A percentile compares a stretch with the other conserved stretches of the same genome.
Evolutionary conservation across 2,888 invertebrate genomes (phyloP).

Genomic region (Scaptomyza parva): DNA sequence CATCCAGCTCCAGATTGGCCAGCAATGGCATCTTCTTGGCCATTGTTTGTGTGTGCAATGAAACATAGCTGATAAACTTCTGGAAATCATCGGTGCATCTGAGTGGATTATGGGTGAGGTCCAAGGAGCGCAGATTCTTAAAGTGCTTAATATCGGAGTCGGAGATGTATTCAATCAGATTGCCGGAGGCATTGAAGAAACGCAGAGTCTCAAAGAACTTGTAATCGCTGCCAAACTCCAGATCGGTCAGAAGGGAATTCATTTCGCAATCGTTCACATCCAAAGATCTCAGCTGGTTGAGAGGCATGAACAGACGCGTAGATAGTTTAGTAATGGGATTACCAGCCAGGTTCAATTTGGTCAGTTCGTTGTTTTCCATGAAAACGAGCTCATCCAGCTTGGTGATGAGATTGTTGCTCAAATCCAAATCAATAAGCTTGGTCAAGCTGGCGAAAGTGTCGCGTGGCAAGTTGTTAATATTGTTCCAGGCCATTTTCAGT

Average conservation of each 20-base stretch:
- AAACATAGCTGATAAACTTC: conserved; percentile 86
- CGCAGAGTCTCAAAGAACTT: conserved; percentile 86
- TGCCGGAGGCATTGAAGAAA: conserved; percentile 86
- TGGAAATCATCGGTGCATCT: conserved; percentile 89
- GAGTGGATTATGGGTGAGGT: conserved; percentile 88
- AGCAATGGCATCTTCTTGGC: conserved; percentile 73
- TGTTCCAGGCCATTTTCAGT: conserved; percentile 89
- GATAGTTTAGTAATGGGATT: conserved; percentile 90
- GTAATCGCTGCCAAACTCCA: conserved; percentile 83
- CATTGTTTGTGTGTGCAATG: conserved; percentile 74
- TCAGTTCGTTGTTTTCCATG: conserved; percentile 88
- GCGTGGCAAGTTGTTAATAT: conserved; percentile 86
- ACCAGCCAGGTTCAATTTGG: conserved; percentile 88
- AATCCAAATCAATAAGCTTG: conserved; percentile 89
- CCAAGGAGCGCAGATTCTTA: conserved; percentile 85
- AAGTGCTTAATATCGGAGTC: conserved; percentile 80
- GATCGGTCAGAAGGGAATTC: conserved; percentile 88
- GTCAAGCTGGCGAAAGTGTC: conserved; percentile 87
- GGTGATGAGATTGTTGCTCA: conserved; percentile 89
- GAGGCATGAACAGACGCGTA: conserved; percentile 88
- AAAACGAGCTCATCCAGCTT: conserved; percentile 88
- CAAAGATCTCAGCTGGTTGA: conserved; percentile 87
- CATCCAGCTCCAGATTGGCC: conserved; percentile 71
- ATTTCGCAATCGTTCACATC: conserved; percentile 90
- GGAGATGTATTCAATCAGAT: conserved; percentile 82